Evolutionary conservation across 1,140 invertebrate genomes (phyloP).

Genomic region (Belonocnema kinseyi): DNA sequence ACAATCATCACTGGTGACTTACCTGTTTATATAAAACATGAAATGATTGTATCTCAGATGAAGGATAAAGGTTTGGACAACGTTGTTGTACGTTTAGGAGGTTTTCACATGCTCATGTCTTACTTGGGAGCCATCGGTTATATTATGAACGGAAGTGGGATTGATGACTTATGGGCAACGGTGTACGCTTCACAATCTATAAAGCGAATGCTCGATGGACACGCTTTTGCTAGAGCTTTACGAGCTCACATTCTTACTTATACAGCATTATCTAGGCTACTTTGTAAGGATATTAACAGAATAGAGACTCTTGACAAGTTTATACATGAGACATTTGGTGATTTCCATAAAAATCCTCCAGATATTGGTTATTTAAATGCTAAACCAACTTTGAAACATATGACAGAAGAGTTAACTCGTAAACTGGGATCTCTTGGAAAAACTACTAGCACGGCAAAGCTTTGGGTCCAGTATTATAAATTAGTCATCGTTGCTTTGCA

Average conservation of each 20-base stretch:
- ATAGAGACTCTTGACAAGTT: not conserved
- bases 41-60: constrained; percentile 59
- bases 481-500: constrained; percentile 32
- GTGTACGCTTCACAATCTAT: constrained; percentile 25
- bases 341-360: not conserved
- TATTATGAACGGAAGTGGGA: constrained; percentile 27
- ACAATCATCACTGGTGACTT: too few species aligned
- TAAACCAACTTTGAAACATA: not conserved
- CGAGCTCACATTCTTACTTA: constrained; percentile 50
- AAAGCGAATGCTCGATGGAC: constrained; percentile 65
- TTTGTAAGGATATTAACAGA: constrained; percentile 36
- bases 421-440: constrained; percentile 54
- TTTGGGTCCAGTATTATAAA: constrained; percentile 47
- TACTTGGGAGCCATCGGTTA: constrained; percentile 30
- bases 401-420: constrained; percentile 5
- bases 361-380: constrained; percentile 13
- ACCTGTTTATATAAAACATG: too few species aligned
- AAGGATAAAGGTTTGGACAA: constrained; percentile 58
- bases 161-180: not conserved
- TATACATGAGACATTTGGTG: not conserved
- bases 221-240: constrained; percentile 63
- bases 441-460: constrained; percentile 33
- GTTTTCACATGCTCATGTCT: constrained; percentile 38
- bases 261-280: constrained; percentile 24
- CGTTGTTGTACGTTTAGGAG: constrained; percentile 41